Base-by-base conservation (phyloP, 2,113 vertebrate species). In the Addax nasomaculatus region DNA sequence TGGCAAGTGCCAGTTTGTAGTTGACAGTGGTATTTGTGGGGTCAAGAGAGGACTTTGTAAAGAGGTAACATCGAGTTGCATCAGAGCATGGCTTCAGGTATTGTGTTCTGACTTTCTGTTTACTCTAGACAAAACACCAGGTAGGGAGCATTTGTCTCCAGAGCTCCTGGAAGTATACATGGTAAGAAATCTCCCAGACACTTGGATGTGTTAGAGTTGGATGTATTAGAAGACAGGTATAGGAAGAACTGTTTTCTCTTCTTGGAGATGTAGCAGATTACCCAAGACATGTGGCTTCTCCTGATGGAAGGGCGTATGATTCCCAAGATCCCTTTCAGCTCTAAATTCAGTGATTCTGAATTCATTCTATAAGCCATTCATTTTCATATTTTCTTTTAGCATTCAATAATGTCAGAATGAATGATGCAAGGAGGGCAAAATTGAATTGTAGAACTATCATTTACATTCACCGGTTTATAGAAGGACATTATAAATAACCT, bases 401-500 rank as follows among this genome's bases (percentile, higher is more conserved):
- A 92, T 81, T 95, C 62, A 93, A 23, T 92, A 53, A 55, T 62
- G 70, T 95, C 81, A 58, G 78, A 85, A 33, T 89, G 90, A 96
- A 62, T 89, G 97, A 96, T 93, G 64, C 51, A 43, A 58, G n/a
- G 45, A 85, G 51, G 76, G 73, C 6, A 86, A 86, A 91, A 97
- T 70, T 94, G 64, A 93, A 90, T 94, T 49, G 43, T 14, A 86
- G 83, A 78, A 33, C 79, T 30, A 36, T 62, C 86, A 88, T 85
- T 89, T 86, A 83, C 84, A 98, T 97, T 96, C 80, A 64, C 73
- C 84, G 95, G 64, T 89, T 97, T 91, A 73, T 36, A 70, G 67
- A 64, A 89, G 70, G 78, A 17, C 55, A 80, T 97, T 97, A 92
- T 83, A 95, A 97, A 96, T 94, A 95, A 90, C 76, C 80, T 95